These are phyloP conservation scores for Bradypus variegatus DNA, from an alignment of 2,797 vertebrate genomes.

Conservation along the genomic window DNA sequence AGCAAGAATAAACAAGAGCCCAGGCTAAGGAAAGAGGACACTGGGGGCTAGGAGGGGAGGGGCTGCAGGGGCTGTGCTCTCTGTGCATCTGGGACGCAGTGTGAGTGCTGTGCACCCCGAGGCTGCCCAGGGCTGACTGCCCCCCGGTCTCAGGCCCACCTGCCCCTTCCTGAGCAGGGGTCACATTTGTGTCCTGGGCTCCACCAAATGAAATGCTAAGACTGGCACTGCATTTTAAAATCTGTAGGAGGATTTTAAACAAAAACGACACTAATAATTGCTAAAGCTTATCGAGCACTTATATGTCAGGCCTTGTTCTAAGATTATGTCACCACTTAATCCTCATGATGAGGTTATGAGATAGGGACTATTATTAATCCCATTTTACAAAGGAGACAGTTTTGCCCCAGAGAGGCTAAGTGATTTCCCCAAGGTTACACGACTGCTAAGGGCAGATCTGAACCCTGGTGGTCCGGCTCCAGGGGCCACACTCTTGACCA, in stretches of 20 bases:
- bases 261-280: background rate
- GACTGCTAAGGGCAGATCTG: background rate
- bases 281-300: background rate
- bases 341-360: background rate
- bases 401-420: constrained; percentile 34
- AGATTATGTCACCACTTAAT: background rate
- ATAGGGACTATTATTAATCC: background rate
- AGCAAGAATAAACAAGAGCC: background rate
- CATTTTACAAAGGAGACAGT: constrained; percentile 13
- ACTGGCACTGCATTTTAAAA: background rate
- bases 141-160: background rate
- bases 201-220: background rate
- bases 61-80: background rate
- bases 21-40: background rate
- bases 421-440: background rate
- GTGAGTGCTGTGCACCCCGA: background rate
- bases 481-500: background rate
- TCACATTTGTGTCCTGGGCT: background rate
- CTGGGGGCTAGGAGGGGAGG: background rate
- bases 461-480: background rate
- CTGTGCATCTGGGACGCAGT: background rate
- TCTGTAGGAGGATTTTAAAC: background rate
- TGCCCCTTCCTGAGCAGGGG: background rate
- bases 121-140: background rate
- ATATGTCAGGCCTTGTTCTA: background rate